Conservation (phyloP, 2,888 invertebrate species). For the Phalera bucephala region DNA sequence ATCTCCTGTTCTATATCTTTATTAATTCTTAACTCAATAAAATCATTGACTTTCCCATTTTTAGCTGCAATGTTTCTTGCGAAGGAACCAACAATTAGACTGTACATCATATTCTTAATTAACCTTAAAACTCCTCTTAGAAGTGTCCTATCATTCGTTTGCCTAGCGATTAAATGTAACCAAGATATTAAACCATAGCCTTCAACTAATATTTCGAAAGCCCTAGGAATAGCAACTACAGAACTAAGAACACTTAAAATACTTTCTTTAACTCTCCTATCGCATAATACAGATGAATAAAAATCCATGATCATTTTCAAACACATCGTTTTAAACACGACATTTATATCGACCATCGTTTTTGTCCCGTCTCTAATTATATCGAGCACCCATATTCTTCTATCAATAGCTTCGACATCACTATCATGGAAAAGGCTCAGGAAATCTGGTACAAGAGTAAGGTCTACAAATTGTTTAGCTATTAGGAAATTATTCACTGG, state of each 20-base stretch:
- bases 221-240: slow-evolving; percentile 85
- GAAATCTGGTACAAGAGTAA: slow-evolving; percentile 93
- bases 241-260: slow-evolving; percentile 86
- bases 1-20: slow-evolving; percentile 66
- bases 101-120: slow-evolving; percentile 53
- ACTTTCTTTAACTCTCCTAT: slow-evolving; percentile 83
- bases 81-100: slow-evolving; percentile 52
- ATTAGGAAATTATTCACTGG: slow-evolving; percentile 90
- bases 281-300: slow-evolving; percentile 85
- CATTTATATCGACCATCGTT: slow-evolving; percentile 88
- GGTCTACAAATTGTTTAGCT: slow-evolving; percentile 89
- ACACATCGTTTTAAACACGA: slow-evolving; percentile 88
- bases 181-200: slow-evolving; percentile 88
- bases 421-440: slow-evolving; percentile 92
- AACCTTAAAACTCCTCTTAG: slow-evolving; percentile 46
- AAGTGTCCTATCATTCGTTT: slow-evolving; percentile 49
- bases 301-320: slow-evolving; percentile 91
- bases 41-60: slow-evolving; percentile 38
- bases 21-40: slow-evolving; percentile 57
- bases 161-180: slow-evolving; percentile 73
- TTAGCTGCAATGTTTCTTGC: slow-evolving; percentile 43
- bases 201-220: slow-evolving; percentile 85
- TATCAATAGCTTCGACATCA: slow-evolving; percentile 86
- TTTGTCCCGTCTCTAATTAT: slow-evolving; percentile 90
- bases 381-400: slow-evolving; percentile 90